These are phyloP conservation scores for Stictocephala bisonia DNA, from an alignment of 2,888 invertebrate genomes.

Conservation along the genomic window DNA sequence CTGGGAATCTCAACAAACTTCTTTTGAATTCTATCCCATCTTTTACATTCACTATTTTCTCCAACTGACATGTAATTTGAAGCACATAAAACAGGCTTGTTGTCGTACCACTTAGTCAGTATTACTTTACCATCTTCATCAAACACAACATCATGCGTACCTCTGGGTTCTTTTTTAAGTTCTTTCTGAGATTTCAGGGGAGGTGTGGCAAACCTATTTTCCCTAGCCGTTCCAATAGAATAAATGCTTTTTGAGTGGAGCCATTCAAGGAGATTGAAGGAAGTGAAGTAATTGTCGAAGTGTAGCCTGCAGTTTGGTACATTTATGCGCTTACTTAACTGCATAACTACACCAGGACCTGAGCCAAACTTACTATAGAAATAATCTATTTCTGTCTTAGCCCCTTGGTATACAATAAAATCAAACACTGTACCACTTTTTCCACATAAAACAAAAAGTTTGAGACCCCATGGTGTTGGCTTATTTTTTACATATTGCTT, in stretches of 20 bases:
- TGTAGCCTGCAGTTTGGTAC: slow-evolving; percentile 44
- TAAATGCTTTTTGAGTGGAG: slow-evolving; percentile 34
- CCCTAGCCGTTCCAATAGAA: slow-evolving; percentile 46
- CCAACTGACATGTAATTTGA: slow-evolving; percentile 54
- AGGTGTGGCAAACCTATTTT: slow-evolving; percentile 43
- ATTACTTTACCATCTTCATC: slow-evolving; percentile 45
- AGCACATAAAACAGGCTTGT: slow-evolving; percentile 52
- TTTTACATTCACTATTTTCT: slow-evolving; percentile 41
- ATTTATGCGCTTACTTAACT: slow-evolving; percentile 41
- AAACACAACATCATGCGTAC: slow-evolving; percentile 31
- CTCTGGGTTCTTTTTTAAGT: slow-evolving; percentile 33
- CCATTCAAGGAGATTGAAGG: slow-evolving; percentile 36
- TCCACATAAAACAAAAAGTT: slow-evolving; percentile 55
- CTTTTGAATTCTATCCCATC: slow-evolving; percentile 53
- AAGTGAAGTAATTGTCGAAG: slow-evolving; percentile 52
- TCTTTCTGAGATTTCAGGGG: slow-evolving; percentile 45
- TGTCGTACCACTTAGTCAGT: slow-evolving; percentile 55
- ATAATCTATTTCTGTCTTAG: slow-evolving; percentile 47
- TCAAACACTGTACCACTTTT: slow-evolving; percentile 53
- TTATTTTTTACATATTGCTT: slow-evolving; percentile 57
- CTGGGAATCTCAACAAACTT: slow-evolving; percentile 49
- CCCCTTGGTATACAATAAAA: slow-evolving; percentile 56
- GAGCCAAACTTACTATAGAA: slow-evolving; percentile 47
- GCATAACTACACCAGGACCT: slow-evolving; percentile 49
- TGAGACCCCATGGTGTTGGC: slow-evolving; percentile 55